Evolutionary conservation across 1,140 invertebrate species (phyloP).

Genomic region (Drosophila sproati): DNA sequence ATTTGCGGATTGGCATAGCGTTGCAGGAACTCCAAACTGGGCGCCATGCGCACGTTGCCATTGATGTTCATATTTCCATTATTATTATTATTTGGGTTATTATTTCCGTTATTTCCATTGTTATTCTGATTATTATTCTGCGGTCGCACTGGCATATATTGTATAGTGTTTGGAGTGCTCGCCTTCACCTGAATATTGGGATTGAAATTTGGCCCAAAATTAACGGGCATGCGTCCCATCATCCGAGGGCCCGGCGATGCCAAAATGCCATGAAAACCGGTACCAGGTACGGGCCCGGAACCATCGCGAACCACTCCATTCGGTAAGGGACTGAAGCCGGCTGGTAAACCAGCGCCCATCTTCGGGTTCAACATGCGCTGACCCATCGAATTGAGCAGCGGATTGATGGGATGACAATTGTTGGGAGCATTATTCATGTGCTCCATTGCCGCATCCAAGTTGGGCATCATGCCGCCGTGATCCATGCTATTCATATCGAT

Average conservation of each 20-base stretch:
- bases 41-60: slow-evolving; percentile 88
- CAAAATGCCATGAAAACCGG: slow-evolving; percentile 84
- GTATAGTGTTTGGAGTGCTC: slow-evolving; percentile 98
- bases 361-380: slow-evolving; percentile 79
- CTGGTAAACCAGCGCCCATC: slow-evolving; percentile 85
- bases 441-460: slow-evolving; percentile 71
- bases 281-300: slow-evolving; percentile 53
- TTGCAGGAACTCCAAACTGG: slow-evolving; percentile 96
- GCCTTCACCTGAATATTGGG: slow-evolving; percentile 97
- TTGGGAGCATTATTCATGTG: slow-evolving; percentile 48
- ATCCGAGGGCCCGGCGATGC: slow-evolving; percentile 71
- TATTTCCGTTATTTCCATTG: slow-evolving; percentile 5
- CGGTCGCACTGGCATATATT: slow-evolving; percentile 96
- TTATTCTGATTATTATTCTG: slow-evolving; percentile 88
- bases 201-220: slow-evolving; percentile 75
- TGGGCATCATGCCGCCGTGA: slow-evolving; percentile 74
- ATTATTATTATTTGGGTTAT: slow-evolving; percentile 10
- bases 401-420: slow-evolving; percentile 65
- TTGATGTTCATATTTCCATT: not conserved
- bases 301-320: slow-evolving; percentile 82
- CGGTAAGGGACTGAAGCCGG: slow-evolving; percentile 61
- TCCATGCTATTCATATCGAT: slow-evolving; percentile 80
- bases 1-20: slow-evolving; percentile 91
- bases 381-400: slow-evolving; percentile 65
- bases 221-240: slow-evolving; percentile 85